Evolutionary conservation across 2,797 vertebrate species (phyloP).

Genomic region (Microctenopoma steveboyesi): DNA sequence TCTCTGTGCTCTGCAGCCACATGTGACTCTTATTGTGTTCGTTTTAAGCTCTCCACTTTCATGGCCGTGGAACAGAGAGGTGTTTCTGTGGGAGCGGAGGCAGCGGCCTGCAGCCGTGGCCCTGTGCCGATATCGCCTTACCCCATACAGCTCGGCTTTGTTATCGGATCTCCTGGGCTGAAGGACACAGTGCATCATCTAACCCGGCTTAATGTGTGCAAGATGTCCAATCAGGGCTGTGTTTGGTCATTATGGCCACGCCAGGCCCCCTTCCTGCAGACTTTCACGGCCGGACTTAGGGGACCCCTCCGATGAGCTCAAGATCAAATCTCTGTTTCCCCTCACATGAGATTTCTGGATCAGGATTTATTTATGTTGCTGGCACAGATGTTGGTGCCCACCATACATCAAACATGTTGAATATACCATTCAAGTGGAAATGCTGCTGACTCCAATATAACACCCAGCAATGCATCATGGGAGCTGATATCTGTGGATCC

Average conservation of each 20-base stretch:
- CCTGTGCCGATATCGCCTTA: slow-evolving; percentile 73
- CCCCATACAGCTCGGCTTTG: slow-evolving; percentile 73
- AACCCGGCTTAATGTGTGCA: slow-evolving; percentile 79
- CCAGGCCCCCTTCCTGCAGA: slow-evolving; percentile 62
- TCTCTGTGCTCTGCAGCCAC: slow-evolving; percentile 34
- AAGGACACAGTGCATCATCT: slow-evolving; percentile 78
- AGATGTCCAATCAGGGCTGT: slow-evolving; percentile 78
- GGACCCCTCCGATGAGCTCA: slow-evolving; percentile 60
- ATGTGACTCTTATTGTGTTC: slow-evolving; percentile 56
- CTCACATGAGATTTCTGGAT: slow-evolving; percentile 37
- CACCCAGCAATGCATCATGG: slow-evolving; percentile 39
- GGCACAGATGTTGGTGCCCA: slow-evolving; percentile 43
- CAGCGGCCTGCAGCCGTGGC: slow-evolving; percentile 65
- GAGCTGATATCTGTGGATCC: slow-evolving; percentile 60
- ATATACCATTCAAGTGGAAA: slow-evolving; percentile 61
- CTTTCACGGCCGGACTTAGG: slow-evolving; percentile 28
- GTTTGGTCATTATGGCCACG: slow-evolving; percentile 63
- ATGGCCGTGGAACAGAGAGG: slow-evolving; percentile 67
- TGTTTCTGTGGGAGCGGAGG: slow-evolving; percentile 70
- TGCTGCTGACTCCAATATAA: slow-evolving; percentile 48
- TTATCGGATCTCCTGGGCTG: slow-evolving; percentile 75
- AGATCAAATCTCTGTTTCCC: slow-evolving; percentile 47
- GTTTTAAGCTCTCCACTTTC: slow-evolving; percentile 66
- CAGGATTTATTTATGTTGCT: slow-evolving; percentile 44
- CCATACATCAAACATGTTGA: slow-evolving; percentile 63